Evolutionary conservation across 30 jellyfish, hydroid and myxozoan genomes (phyloP).

Genomic region (Turritopsis rubra): DNA sequence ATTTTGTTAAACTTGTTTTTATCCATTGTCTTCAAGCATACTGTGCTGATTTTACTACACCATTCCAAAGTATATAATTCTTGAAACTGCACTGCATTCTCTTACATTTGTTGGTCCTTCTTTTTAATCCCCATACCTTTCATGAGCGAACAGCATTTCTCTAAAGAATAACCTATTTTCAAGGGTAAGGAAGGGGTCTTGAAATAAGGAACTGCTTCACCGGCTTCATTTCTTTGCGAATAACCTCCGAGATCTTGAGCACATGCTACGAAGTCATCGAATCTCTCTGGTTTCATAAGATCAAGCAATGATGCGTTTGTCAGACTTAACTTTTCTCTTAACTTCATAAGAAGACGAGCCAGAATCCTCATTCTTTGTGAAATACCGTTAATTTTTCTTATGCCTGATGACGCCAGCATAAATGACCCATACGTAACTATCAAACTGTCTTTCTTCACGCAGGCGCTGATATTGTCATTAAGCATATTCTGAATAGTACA

Average conservation of each 20-base stretch:
- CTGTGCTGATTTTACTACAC: slow-evolving; percentile 11
- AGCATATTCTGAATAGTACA: background rate
- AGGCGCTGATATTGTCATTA: background rate
- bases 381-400: slow-evolving; percentile 9
- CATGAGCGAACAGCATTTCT: slow-evolving; percentile 13
- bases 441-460: background rate
- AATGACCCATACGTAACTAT: slow-evolving; percentile 18
- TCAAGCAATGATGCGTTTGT: slow-evolving; percentile 18
- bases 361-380: slow-evolving; percentile 39
- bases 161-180: slow-evolving; percentile 24
- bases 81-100: slow-evolving; percentile 6
- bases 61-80: slow-evolving; percentile 21
- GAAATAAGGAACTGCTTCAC: slow-evolving; percentile 28
- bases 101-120: slow-evolving; percentile 3
- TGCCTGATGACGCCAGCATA: slow-evolving; percentile 8
- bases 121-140: slow-evolving; percentile 25
- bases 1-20: slow-evolving; percentile 21
- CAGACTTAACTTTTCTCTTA: slow-evolving; percentile 5
- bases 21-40: slow-evolving; percentile 26
- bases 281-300: slow-evolving; percentile 23
- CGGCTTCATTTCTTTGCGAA: slow-evolving; percentile 5
- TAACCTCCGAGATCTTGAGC: slow-evolving; percentile 34
- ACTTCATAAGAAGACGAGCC: slow-evolving; percentile 36
- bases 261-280: slow-evolving; percentile 22
- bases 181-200: slow-evolving; percentile 26